Base-by-base conservation (phyloP, 2,797 vertebrate species). In the Telmatherina bonti region DNA sequence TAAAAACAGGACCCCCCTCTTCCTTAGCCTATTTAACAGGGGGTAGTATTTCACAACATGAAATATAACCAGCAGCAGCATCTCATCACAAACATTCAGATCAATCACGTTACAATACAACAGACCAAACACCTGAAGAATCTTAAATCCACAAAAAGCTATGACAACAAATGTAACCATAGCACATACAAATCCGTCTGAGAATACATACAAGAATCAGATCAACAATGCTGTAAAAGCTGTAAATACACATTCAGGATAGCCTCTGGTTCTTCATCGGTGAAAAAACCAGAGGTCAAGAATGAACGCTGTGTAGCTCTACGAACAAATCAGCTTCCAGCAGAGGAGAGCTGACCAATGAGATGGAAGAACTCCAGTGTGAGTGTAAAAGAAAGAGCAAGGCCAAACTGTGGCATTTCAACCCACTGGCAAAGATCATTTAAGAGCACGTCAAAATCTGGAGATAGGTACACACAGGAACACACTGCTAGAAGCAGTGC, bases 391-490 rank as follows among this genome's bases (percentile, higher is more conserved):
- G 31, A n/a, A n/a, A n/a, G n/a, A n/a, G n/a, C n/a, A n/a, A 30
- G 62, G 33, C 35, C 55, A 67, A 36, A 13, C 35, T 63, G 57
- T 26, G 63, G 55, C 35, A 36, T 11, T 36, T 11, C 11, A 16
- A 38, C 30, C 78, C 81, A 80, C 85, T n/a, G n/a, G n/a, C n/a
- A n/a, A 65, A 60, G 56, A 85, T 90, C 79, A 86, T 73, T 56
- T 76, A 85, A 88, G 80, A 74, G 58, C 79, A 84, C 77, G 81
- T 88, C 87, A 88, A 90, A 85, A 52, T n/a, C 60, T 15, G 22
- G 62, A 69, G 72, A 67, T 24, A 18, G 15, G 74, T 53, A 61
- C 63, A 53, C 41, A 20, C 41, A 43, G 18, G 8, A 7, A 43
- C 18, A 43, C 41, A 43, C 41, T 7, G 41, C 16, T 15, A 43